Base-by-base conservation (phyloP, 2,797 vertebrate species). In the Limnodromus scolopaceus region DNA sequence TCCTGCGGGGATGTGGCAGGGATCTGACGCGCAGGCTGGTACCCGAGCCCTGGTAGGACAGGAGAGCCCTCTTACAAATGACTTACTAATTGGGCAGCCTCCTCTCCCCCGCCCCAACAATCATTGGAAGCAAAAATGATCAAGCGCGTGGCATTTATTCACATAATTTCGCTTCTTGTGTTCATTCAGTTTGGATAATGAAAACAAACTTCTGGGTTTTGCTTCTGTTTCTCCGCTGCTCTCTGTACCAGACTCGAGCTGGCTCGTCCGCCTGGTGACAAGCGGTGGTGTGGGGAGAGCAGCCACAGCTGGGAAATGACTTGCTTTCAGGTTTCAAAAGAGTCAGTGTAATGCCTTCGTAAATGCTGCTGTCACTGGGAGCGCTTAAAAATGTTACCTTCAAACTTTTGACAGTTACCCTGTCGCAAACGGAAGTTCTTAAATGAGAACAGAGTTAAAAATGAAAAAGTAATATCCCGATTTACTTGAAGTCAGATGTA, bases 161-260 rank as follows among this genome's bases (percentile, higher is more conserved):
- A 81, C 7, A 3, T 64, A 54, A 81, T 95, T 78, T 92, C 58
- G 10, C 54, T 87, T 90, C 70, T 81, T 84, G 41, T 25, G 36
- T 64, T 94, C 89, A 54, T 92, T 95, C 74, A 66, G 36, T 86
- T 55, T 79, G 66, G 74, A 70, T 82, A 82, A 88, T 68, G 83
- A 60, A 88, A 92, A 51, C 63, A 79, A 66, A 74, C 43, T 84
- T 54, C n/a, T 54, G 66, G 12, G 83, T 95, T 97, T 95, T 77
- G 36, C 43, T 97, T 96, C 81, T 90, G 55, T 92, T 85, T 89
- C 87, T 36, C 65, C 3, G 13, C 84, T 58, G 70, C 48, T 54
- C 53, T 89, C 77, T 5, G 12, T 76, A 51, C 22, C 51, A 46
- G 63, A 7, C 27, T 57, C 0, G 2, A 58, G 46, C 58, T 68